Base-by-base conservation (phyloP, 1,140 invertebrate genomes). In the Calycopis cecrops region DNA sequence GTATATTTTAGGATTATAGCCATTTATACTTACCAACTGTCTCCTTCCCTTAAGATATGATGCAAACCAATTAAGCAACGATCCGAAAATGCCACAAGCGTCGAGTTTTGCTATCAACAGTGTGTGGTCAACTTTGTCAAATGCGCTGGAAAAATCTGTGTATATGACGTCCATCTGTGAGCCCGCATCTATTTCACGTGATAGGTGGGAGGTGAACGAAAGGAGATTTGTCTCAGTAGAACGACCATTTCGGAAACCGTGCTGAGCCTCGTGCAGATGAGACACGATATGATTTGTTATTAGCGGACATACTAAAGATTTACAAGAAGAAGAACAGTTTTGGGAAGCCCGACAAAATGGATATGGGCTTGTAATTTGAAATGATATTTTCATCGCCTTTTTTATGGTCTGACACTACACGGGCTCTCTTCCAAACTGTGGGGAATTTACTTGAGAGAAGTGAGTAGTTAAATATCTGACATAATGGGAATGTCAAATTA, bases 401-500 rank as follows among this genome's bases (percentile, higher is more conserved):
- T 48, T 63, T 63, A 48, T 53, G 28, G 1, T 59, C 16, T 0
- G 61, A 57, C 8, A 56, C 18, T 21, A 63, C 54, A 21, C 35
- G 37, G 16, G 50, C 54, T n/a, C 35, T 50, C 28, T 64, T 64
- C 58, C 62, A 64, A 9, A 35, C 28, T 9, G 14, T 0, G 9
- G 62, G 62, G 16, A 64, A 50, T 9, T 40, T 33, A 38, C 57
- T 57, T 3, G 34, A 12, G 7, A n/a, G 6, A 0, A 63, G 12
- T 0, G 62, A 64, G 9, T 47, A 42, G 12, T 58, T 57, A 17
- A 58, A 60, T n/a, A 58, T 50, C 3, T 60, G 34, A 51, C 18
- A 48, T 48, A 60, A 17, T 1, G 57, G 57, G 0, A 57, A 10
- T 11, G 57, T 8, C n/a, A 63, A 33, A 33, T 14, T n/a, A 12